Percentiles rank a stretch among this genome's conserved stretches.
Conservation (phyloP, 2,797 vertebrate species). For the Characodon lateralis region DNA sequence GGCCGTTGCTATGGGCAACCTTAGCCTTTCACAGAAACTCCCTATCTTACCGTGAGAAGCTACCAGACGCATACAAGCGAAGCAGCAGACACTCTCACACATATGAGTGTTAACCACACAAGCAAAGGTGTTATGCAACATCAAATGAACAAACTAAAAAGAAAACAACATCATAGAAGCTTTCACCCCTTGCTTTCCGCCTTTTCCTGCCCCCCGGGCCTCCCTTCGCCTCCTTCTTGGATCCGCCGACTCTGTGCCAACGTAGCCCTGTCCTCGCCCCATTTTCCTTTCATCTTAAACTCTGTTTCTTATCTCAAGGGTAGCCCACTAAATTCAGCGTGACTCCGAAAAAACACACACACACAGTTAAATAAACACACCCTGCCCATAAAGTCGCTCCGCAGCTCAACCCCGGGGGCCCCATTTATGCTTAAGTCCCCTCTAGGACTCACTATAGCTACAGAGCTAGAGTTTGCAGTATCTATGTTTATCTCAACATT, state of each 20-base stretch:
- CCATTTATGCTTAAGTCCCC: conserved; percentile 40
- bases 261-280: conserved; percentile 51
- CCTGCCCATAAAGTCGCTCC: conserved; percentile 44
- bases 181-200: conserved; percentile 12
- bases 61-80: conserved; percentile 41
- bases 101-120: conserved; percentile 45
- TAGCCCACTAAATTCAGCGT: conserved; percentile 52
- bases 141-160: conserved; percentile 69
- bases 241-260: conserved; percentile 50
- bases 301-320: conserved; percentile 60
- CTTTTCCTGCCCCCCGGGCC: conserved; percentile 20
- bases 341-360: conserved; percentile 52
- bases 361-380: conserved; percentile 64
- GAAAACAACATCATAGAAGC: conserved; percentile 60
- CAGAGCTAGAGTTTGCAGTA: conserved; percentile 41
- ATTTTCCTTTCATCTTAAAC: conserved; percentile 72
- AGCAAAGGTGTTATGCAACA: conserved; percentile 70
- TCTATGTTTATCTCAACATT: conserved; percentile 55
- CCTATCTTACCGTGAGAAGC: conserved; percentile 64
- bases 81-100: conserved; percentile 33
- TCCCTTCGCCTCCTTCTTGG: conserved; percentile 12
- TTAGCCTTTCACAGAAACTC: conserved; percentile 79
- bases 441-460: conserved; percentile 29
- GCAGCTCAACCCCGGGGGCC: conserved; percentile 44
- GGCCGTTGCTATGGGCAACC: conserved; percentile 83